phyloP scores from a whole-genome alignment of 2,797 vertebrate species.

The Hafferia zeledoni region DNA sequence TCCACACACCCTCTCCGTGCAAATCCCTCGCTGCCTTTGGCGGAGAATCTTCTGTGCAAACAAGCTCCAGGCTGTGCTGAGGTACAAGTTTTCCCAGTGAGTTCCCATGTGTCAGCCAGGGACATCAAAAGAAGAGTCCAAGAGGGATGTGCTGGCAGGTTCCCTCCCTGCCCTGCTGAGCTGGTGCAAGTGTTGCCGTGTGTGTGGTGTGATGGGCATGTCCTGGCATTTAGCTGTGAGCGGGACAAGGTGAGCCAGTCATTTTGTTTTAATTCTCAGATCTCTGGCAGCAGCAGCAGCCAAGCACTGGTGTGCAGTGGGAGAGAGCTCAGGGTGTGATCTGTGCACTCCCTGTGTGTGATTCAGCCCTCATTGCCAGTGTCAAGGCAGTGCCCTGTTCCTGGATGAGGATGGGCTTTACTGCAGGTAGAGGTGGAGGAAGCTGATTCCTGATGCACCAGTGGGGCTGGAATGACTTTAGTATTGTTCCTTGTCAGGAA shows the following conservation, averaged over 20 bases:
- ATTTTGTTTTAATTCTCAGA: neutral
- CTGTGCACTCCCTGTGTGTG: neutral
- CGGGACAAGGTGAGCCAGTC: neutral
- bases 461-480: neutral
- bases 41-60: neutral
- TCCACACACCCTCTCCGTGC: fast-evolving
- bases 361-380: neutral
- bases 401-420: neutral
- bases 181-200: neutral
- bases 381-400: neutral
- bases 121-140: neutral
- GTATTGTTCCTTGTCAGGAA: neutral
- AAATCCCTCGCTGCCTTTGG: neutral
- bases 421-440: neutral
- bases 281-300: neutral
- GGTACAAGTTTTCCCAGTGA: neutral
- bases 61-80: neutral
- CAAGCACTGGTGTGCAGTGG: neutral
- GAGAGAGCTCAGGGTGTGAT: neutral
- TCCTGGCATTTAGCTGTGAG: neutral
- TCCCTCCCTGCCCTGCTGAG: neutral
- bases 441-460: neutral
- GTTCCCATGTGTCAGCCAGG: neutral
- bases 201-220: neutral
- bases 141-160: neutral